Evolutionary conservation across 2,797 vertebrate genomes (phyloP).

Genomic region (Tauraco hartlaubi): DNA sequence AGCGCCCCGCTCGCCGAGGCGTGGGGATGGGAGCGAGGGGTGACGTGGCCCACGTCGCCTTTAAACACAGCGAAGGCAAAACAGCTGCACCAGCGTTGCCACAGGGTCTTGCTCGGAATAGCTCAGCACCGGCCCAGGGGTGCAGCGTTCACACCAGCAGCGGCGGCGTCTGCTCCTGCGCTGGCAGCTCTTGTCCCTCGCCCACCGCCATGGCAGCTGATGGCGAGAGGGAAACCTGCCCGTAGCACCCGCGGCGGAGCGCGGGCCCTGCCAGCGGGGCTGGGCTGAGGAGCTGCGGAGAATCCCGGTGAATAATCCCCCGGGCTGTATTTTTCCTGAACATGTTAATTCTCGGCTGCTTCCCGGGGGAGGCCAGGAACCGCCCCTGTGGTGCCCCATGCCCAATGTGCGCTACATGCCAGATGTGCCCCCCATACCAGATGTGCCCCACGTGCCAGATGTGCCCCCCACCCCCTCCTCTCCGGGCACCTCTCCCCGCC

Average conservation of each 20-base stretch:
- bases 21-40: neutral
- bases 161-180: neutral
- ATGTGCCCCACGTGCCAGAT: neutral
- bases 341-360: neutral
- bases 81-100: neutral
- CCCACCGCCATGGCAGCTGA: accelerated
- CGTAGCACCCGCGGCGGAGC: accelerated
- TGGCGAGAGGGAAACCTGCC: neutral
- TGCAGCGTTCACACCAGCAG: accelerated
- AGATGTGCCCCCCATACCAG: no score
- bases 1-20: neutral
- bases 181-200: neutral
- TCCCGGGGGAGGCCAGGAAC: neutral
- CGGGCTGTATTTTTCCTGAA: neutral
- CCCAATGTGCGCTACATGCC: no score
- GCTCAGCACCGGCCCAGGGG: neutral
- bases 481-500: neutral
- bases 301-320: neutral
- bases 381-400: accelerated
- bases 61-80: neutral
- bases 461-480: neutral
- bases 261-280: neutral
- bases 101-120: neutral
- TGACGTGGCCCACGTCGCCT: neutral
- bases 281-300: neutral